Conservation (phyloP, 1,140 invertebrate genomes). For the Proctacanthus coquilletti region DNA sequence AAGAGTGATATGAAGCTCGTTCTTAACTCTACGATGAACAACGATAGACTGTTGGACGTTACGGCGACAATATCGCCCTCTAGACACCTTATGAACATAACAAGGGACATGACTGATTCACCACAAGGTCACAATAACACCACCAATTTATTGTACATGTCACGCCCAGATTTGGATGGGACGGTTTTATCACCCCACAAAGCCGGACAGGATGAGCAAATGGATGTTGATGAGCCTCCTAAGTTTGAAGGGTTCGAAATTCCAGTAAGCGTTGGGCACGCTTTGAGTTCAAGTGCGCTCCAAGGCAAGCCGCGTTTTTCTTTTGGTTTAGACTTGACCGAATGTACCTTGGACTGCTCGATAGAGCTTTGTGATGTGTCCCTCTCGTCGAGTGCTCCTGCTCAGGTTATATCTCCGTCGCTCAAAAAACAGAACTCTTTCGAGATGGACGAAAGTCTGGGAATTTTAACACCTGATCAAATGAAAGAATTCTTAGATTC, state of each 20-base stretch:
- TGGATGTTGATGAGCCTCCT: too few relatives aligned
- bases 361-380: constrained; percentile 26
- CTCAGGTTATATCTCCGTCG: constrained; percentile 11
- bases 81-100: constrained; percentile 17
- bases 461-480: constrained; percentile 71
- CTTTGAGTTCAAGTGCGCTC: not conserved
- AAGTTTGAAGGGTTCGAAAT: too few relatives aligned
- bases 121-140: constrained; percentile 2
- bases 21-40: constrained; percentile 17
- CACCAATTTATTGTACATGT: constrained; percentile 12
- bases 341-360: constrained; percentile 22
- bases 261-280: too few relatives aligned
- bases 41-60: constrained; percentile 18
- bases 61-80: constrained; percentile 12
- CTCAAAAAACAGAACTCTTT: constrained; percentile 59
- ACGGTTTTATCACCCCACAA: too few relatives aligned
- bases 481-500: constrained; percentile 43
- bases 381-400: constrained; percentile 12
- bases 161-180: too few relatives aligned
- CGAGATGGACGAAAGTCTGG: constrained; percentile 61
- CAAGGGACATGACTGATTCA: constrained; percentile 1
- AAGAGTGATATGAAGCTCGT: constrained; percentile 22
- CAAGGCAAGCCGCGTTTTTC: constrained; percentile 15
- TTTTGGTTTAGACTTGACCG: constrained; percentile 23
- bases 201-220: too few relatives aligned